phyloP scores from a whole-genome alignment of 2,113 vertebrate species.

The Cheirogaleus medius region DNA sequence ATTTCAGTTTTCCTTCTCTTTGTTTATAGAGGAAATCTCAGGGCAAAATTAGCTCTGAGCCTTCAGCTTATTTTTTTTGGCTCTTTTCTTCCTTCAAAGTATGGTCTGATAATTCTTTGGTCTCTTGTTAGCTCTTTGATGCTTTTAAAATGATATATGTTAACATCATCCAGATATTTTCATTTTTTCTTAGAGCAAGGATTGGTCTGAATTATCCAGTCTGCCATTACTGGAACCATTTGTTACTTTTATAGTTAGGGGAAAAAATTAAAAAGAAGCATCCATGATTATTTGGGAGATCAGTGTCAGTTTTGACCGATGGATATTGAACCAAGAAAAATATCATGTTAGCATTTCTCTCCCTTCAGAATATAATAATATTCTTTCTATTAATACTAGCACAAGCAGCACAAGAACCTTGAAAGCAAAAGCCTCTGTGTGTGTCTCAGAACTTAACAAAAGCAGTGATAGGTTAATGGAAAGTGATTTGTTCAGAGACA shows the following conservation, averaged over 20 bases:
- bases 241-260: not conserved
- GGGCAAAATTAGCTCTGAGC: not conserved
- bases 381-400: not conserved
- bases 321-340: not conserved
- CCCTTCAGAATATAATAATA: not conserved
- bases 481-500: not conserved
- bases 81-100: not conserved
- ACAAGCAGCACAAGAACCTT: not conserved
- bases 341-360: not conserved
- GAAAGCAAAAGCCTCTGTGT: not conserved
- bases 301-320: not conserved
- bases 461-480: not conserved
- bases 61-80: not conserved
- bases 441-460: not conserved
- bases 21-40: not conserved
- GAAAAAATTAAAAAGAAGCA: not conserved
- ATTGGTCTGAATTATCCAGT: not conserved
- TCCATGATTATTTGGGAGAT: not conserved
- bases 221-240: not conserved
- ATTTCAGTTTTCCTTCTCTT: not conserved
- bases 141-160: not conserved
- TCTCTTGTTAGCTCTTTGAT: not conserved
- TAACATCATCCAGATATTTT: not conserved
- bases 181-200: not conserved
- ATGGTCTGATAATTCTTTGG: not conserved